Percentiles rank a stretch among this genome's conserved stretches.
phyloP scores from a whole-genome alignment of 2,797 vertebrate genomes.

The Ctenochaetus hawaiiensis region DNA sequence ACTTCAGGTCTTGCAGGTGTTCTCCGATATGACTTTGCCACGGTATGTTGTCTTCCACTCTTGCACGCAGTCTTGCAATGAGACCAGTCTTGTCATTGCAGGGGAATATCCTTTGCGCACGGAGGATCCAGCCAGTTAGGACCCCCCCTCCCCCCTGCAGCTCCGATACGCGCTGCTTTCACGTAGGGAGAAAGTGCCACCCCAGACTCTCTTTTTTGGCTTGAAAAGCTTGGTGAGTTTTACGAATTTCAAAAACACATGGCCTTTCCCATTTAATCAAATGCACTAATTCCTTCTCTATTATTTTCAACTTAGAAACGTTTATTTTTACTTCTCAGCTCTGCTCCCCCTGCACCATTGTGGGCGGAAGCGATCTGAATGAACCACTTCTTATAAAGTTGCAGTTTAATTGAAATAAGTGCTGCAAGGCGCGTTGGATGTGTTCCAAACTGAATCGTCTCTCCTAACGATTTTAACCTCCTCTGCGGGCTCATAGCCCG shows the following conservation, averaged over 20 bases:
- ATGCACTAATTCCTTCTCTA: not conserved
- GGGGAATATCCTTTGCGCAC: constrained; percentile 57
- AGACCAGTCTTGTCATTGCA: constrained; percentile 34
- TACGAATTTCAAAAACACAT: constrained; percentile 4
- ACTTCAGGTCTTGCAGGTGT: constrained; percentile 72
- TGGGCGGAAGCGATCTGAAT: constrained; percentile 13
- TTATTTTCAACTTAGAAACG: constrained; percentile 18
- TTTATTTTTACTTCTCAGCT: not conserved
- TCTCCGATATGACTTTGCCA: constrained; percentile 65
- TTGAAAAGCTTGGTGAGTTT: not conserved
- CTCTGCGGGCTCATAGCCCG: constrained; percentile 10
- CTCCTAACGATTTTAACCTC: constrained; percentile 19
- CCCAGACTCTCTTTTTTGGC: constrained; percentile 1
- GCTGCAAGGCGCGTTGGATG: constrained; percentile 56
- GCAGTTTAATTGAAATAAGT: constrained; percentile 63
- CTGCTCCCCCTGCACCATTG: not conserved
- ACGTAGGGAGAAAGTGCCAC: constrained; percentile 27
- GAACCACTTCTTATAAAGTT: constrained; percentile 48
- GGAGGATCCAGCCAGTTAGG: constrained; percentile 41
- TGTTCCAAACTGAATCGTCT: constrained; percentile 20
- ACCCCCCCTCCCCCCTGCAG: constrained; percentile 16
- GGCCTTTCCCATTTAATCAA: not conserved
- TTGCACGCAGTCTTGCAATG: constrained; percentile 29
- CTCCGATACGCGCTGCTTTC: constrained; percentile 39
- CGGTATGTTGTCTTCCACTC: constrained; percentile 36